These are phyloP conservation scores for Gallinago media DNA, from an alignment of 2,113 vertebrate genomes.

Conservation along the genomic window DNA sequence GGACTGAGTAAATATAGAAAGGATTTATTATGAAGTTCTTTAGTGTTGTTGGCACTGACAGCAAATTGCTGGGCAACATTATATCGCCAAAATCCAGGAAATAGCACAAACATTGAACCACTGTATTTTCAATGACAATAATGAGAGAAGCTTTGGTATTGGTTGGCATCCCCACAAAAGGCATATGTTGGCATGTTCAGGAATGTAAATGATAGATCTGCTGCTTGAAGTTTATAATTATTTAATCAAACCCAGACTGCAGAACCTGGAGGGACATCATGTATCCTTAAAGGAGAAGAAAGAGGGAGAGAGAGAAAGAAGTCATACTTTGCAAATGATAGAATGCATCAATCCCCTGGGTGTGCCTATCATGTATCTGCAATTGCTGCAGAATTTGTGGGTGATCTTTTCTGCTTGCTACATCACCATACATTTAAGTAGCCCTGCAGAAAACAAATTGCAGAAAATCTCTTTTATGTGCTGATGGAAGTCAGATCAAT, in stretches of 20 bases:
- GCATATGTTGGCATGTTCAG: constrained; percentile 74
- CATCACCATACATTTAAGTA: neutral
- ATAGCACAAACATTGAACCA: constrained; percentile 71
- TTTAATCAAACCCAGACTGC: constrained; percentile 81
- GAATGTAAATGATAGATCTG: constrained; percentile 79
- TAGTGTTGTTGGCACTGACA: constrained; percentile 61
- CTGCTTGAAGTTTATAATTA: constrained; percentile 76
- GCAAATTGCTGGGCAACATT: constrained; percentile 70
- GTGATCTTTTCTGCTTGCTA: neutral
- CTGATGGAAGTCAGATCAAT: constrained; percentile 57
- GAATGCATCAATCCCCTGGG: neutral
- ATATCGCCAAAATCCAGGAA: constrained; percentile 73
- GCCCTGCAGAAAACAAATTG: constrained; percentile 35
- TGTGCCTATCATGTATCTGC: neutral
- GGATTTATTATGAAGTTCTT: constrained; percentile 76
- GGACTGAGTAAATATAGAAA: constrained; percentile 76
- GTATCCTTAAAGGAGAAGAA: constrained; percentile 52
- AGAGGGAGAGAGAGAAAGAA: constrained; percentile 8
- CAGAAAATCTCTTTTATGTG: constrained; percentile 19
- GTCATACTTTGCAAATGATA: constrained; percentile 7
- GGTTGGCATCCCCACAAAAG: constrained; percentile 77
- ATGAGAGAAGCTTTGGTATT: constrained; percentile 64
- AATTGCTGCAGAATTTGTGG: neutral
- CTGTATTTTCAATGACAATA: constrained; percentile 74
- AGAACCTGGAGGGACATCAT: constrained; percentile 67